Evolutionary conservation across 2,113 vertebrate species (phyloP), one percentile per base, ranked within the genome.

Genomic region (Haemorhous mexicanus): DNA sequence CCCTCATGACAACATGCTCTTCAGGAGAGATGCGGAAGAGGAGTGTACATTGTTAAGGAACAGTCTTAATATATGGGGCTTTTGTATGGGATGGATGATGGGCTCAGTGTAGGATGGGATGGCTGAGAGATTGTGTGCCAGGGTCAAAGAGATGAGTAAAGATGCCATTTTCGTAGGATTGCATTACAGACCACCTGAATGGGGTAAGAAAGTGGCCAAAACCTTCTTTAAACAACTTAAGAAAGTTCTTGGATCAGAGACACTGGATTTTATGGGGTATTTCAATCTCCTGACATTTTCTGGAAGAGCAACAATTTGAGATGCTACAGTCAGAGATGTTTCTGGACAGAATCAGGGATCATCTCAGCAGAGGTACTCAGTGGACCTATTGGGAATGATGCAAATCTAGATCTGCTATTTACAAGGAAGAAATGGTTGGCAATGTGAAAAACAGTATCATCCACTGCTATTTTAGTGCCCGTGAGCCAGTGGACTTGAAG

Each of bases 361-460:
- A 0, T 10, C 68, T 35, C 4, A 6, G 28, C 22, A 86, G 52
- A 70, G 9, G 13, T 68, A 64, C 17, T 41, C 7, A 16, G 1
- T 59, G 26, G 37, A 9, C 3, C 16, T 35, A 32, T 6, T n/a
- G 83, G 14, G 8, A 39, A 63, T 41, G 32, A 80, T 0, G 0
- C 20, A 55, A 75, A 73, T 16, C 37, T 80, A 46, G 28, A 68
- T 46, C 58, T 87, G 16, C 28, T 80, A 18, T 50, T 63, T 64
- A 63, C 7, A 77, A 59, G 15, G 44, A 87, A 69, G 23, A 91
- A 91, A 16, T 68, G 39, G 9, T 26, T 55, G 4, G 16, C 63
- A 87, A 43, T 21, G 21, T 52, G 49, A 73, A 37, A 64, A 47
- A 22, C 23, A 55, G 13, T 55, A 55, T 16, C 9, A 79, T 35